Evolutionary conservation across 2,113 vertebrate genomes (phyloP).

Genomic region (Eolophus roseicapilla): DNA sequence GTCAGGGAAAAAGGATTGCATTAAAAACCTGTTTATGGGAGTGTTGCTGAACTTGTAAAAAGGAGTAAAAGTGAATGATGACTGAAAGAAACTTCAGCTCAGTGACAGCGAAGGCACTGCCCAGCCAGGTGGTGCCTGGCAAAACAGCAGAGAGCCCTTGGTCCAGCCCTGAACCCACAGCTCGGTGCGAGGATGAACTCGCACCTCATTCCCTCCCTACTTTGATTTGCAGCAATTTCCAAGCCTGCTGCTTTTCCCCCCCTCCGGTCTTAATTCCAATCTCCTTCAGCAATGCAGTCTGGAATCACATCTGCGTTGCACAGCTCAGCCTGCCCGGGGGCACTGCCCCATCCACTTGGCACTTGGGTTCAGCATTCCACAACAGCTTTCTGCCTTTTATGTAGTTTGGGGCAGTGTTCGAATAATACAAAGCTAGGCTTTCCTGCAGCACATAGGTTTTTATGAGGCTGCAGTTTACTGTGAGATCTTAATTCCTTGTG

Average conservation of each 20-base stretch:
- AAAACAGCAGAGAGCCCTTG: not conserved
- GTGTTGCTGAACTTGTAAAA: constrained; percentile 20
- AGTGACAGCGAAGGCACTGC: not conserved
- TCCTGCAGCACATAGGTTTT: not conserved
- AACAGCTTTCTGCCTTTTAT: not conserved
- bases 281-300: not conserved
- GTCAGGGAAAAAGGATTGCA: constrained; percentile 34
- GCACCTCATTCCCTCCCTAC: not conserved
- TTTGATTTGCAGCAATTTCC: not conserved
- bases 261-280: not conserved
- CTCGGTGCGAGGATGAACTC: not conserved
- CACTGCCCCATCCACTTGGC: not conserved
- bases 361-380: not conserved
- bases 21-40: constrained; percentile 53
- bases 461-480: not conserved
- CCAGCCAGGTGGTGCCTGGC: not conserved
- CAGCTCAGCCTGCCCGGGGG: not conserved
- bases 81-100: not conserved
- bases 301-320: fast-evolving
- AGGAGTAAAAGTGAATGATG: constrained; percentile 32
- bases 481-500: not conserved
- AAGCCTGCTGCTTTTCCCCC: not conserved
- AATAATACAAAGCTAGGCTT: not conserved
- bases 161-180: not conserved
- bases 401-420: not conserved